These are phyloP conservation scores for Penaeus monodon DNA, from an alignment of 2,888 invertebrate genomes.

Conservation along the genomic window DNA sequence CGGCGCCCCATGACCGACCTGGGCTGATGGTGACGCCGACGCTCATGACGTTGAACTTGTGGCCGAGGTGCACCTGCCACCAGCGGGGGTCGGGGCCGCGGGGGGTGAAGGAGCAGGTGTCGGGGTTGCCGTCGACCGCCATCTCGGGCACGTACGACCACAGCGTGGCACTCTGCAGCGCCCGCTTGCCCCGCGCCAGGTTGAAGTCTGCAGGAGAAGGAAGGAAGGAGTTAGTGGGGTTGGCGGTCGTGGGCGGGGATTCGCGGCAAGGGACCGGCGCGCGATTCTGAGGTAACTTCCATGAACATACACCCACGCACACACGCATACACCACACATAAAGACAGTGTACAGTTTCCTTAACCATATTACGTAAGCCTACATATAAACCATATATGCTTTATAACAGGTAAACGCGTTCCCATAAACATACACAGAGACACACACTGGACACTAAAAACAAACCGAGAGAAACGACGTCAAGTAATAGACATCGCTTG, in stretches of 20 bases:
- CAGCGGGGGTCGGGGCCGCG: conserved; percentile 67
- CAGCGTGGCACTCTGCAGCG: conserved; percentile 65
- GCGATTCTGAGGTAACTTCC: background rate
- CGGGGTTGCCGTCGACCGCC: conserved; percentile 68
- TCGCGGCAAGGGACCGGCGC: no score
- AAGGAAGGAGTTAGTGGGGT: background rate
- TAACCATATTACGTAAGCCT: no score
- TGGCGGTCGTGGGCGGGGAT: no score
- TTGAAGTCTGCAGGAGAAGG: conserved; percentile 58
- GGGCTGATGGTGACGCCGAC: conserved; percentile 67
- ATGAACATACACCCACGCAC: background rate
- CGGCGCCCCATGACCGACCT: conserved; percentile 62
- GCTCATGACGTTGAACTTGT: conserved; percentile 66
- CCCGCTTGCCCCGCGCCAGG: conserved; percentile 58
- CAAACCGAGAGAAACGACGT: no score
- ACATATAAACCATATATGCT: no score
- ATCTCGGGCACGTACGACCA: conserved; percentile 67
- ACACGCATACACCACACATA: no score
- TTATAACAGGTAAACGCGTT: no score
- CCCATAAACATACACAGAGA: no score
- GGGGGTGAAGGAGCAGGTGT: conserved; percentile 68
- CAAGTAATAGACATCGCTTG: no score
- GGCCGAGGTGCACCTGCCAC: conserved; percentile 68
- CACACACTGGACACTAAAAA: no score
- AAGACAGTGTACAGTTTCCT: no score